These are phyloP conservation scores for Malacoctenus gilli DNA, from an alignment of 2,797 vertebrate genomes.

Conservation along the genomic window DNA sequence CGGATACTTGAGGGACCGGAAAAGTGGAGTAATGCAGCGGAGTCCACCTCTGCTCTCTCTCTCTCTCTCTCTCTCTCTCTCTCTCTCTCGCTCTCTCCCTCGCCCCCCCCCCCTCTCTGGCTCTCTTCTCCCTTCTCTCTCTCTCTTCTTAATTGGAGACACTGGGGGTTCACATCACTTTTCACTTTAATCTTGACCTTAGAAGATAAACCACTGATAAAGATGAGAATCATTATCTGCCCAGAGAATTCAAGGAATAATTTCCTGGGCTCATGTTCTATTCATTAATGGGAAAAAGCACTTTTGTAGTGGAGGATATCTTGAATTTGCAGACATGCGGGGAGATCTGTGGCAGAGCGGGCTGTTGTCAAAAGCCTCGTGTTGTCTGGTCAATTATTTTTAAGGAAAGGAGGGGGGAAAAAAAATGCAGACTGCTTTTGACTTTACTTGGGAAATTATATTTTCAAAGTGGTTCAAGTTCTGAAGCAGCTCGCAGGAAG, in stretches of 20 bases:
- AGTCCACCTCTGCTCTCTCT: slow-evolving; percentile 60
- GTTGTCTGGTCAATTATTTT: slow-evolving; percentile 54
- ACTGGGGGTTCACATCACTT: slow-evolving; percentile 82
- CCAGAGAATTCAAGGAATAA: slow-evolving; percentile 78
- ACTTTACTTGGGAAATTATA: slow-evolving; percentile 45
- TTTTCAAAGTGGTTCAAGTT: slow-evolving; percentile 44
- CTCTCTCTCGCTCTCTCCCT: slow-evolving; percentile 30
- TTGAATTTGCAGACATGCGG: slow-evolving; percentile 72
- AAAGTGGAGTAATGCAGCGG: slow-evolving; percentile 68
- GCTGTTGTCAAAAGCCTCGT: slow-evolving; percentile 58
- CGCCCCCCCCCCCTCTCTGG: not conserved
- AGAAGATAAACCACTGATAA: slow-evolving; percentile 85
- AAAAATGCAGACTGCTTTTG: slow-evolving; percentile 30
- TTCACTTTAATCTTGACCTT: slow-evolving; percentile 86
- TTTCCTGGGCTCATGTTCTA: slow-evolving; percentile 76
- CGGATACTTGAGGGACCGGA: slow-evolving; percentile 74
- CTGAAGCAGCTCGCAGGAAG: slow-evolving; percentile 40
- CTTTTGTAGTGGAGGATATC: slow-evolving; percentile 73
- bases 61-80: not conserved
- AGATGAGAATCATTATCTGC: slow-evolving; percentile 84
- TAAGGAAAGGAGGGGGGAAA: no score
- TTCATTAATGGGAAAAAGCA: slow-evolving; percentile 75
- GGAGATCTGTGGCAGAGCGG: slow-evolving; percentile 60
- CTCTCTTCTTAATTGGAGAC: slow-evolving; percentile 82
- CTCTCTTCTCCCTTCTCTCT: not conserved